phyloP scores from a whole-genome alignment of 2,888 invertebrate species.

The Chrysolina oricalcia region DNA sequence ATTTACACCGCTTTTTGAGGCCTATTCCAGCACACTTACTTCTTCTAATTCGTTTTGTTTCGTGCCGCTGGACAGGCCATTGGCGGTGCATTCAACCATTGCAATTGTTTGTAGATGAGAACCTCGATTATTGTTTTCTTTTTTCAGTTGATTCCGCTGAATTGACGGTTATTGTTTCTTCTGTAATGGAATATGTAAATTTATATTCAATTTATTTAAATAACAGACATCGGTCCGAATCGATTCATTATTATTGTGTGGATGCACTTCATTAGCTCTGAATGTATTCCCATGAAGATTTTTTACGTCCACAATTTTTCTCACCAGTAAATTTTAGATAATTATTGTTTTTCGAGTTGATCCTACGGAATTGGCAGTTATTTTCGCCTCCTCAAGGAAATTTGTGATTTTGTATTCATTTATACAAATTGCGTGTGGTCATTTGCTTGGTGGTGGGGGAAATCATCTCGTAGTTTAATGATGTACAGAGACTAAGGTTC shows the following conservation, averaged over 20 bases:
- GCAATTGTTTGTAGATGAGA: constrained; percentile 53
- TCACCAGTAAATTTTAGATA: background rate
- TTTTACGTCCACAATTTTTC: background rate
- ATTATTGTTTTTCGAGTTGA: too few species aligned
- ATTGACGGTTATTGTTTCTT: constrained; percentile 31
- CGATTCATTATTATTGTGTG: constrained; percentile 13
- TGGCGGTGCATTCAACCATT: constrained; percentile 57
- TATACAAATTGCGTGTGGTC: too few species aligned
- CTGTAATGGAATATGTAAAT: constrained; percentile 33
- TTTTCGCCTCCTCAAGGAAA: too few species aligned
- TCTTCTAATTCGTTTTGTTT: constrained; percentile 21
- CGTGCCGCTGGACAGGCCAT: constrained; percentile 42
- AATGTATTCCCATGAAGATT: constrained; percentile 2
- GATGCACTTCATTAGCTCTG: background rate
- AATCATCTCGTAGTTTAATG: too few species aligned
- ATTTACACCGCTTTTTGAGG: constrained; percentile 58
- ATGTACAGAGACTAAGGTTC: too few species aligned
- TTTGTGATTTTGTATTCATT: too few species aligned
- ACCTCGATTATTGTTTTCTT: constrained; percentile 45
- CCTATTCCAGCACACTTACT: constrained; percentile 13
- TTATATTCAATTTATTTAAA: constrained; percentile 23
- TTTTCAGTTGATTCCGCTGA: constrained; percentile 20
- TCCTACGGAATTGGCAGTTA: too few species aligned
- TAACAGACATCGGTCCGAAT: constrained; percentile 3
- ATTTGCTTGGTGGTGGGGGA: too few species aligned